Evolutionary conservation across 1,140 invertebrate genomes (phyloP).

Genomic region (Lordiphosa mommai): DNA sequence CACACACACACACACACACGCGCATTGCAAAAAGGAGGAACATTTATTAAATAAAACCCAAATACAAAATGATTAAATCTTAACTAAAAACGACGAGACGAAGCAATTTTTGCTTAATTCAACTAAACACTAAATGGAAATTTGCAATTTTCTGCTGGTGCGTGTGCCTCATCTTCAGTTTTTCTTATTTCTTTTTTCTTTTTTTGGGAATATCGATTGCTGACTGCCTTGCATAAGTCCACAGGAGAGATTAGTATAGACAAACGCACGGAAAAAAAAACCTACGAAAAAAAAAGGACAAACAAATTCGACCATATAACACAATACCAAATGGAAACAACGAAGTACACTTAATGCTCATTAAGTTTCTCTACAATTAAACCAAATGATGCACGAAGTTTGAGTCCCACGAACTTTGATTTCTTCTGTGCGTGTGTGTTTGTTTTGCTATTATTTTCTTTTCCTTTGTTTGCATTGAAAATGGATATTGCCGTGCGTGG

Average conservation of each 20-base stretch:
- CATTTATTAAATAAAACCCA: slow-evolving; percentile 1
- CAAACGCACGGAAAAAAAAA: slow-evolving; percentile 9
- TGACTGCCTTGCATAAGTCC: slow-evolving; percentile 75
- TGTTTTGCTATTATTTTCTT: slow-evolving; percentile 37
- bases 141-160: slow-evolving; percentile 29
- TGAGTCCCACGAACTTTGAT: slow-evolving; percentile 27
- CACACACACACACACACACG: slow-evolving; percentile 1
- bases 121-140: slow-evolving; percentile 9
- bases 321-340: slow-evolving; percentile 12
- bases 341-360: slow-evolving; percentile 4
- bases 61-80: slow-evolving; percentile 1
- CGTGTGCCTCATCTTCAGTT: slow-evolving; percentile 6
- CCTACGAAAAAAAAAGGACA: not conserved
- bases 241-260: slow-evolving; percentile 20
- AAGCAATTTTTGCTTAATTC: not conserved
- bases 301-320: not conserved
- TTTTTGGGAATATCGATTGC: slow-evolving; percentile 75
- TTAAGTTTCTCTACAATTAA: not conserved
- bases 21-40: not conserved
- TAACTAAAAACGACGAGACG: slow-evolving; percentile 1
- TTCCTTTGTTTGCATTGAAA: slow-evolving; percentile 55
- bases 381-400: slow-evolving; percentile 5
- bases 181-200: slow-evolving; percentile 25
- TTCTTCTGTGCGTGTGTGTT: slow-evolving; percentile 12
- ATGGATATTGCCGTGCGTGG: slow-evolving; percentile 68